These are phyloP conservation scores for Xanthorhoe spadicearia DNA, from an alignment of 2,888 invertebrate genomes.

Conservation along the genomic window DNA sequence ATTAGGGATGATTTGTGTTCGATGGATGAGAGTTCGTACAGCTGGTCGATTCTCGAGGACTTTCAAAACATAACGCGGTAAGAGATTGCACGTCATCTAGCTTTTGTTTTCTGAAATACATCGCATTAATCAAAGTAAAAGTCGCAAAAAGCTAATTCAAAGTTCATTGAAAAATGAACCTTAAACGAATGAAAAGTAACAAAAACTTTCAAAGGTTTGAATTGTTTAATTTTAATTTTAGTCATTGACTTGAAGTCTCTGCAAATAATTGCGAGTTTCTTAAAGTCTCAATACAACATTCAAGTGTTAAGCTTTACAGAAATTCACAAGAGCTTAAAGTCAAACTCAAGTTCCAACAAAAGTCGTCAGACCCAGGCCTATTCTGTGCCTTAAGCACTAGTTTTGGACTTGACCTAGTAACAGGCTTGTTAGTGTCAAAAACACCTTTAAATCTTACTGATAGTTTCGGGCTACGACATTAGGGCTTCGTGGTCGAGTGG, in stretches of 20 bases:
- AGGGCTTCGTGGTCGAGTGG: no score
- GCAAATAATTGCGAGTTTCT: conserved; percentile 16
- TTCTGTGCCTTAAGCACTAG: background rate
- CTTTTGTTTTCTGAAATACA: no score
- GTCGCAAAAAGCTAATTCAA: no score
- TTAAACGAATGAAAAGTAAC: no score
- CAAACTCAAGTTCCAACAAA: conserved; percentile 30
- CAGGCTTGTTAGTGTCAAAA: no score
- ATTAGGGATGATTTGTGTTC: background rate
- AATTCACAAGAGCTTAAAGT: conserved; percentile 33
- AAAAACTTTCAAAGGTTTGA: background rate
- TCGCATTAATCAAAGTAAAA: no score
- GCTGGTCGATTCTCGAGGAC: no score
- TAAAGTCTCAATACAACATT: conserved; percentile 23
- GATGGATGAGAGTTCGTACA: background rate
- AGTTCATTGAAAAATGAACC: no score
- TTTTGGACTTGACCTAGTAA: background rate
- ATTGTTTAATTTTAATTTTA: background rate
- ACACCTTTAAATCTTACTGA: no score
- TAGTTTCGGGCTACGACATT: no score
- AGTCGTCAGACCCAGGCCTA: conserved; percentile 29
- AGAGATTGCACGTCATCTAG: no score
- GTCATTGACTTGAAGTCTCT: background rate
- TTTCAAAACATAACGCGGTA: no score
- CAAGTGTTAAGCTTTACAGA: conserved; percentile 20